Evolutionary conservation across 2,797 vertebrate genomes (phyloP), one percentile per base, ranked within the genome.

Genomic region (Avahi laniger): DNA sequence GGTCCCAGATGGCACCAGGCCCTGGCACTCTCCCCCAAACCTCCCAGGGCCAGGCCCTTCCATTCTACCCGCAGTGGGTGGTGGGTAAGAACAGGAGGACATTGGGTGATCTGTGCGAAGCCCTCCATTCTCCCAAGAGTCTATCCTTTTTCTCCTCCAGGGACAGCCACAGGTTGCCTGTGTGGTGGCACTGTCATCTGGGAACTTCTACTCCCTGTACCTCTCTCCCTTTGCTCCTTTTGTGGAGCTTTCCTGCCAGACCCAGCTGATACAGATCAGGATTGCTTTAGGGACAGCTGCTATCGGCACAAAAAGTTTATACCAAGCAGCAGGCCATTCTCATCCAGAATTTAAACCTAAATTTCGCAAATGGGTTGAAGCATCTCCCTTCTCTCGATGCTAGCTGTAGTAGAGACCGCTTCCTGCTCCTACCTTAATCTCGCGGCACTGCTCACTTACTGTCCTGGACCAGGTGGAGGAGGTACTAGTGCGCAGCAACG

Each of bases 41-140:
- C 48, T 38, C 35, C 28, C 22, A 35, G 20, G 59, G 61, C 28
- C 6, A 18, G 4, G 59, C 18, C 38, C 67, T 6, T n/a, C 3
- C 7, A 48, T 30, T 5, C 33, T 24, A 10, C 14, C 35, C 9
- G 13, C 1, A 3, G 1, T 0, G 4, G 57, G 35, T 33, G 0
- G 79, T 8, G 35, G 41, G 8, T 22, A 18, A 28, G 26, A 65
- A 11, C 10, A 33, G 2, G 0, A 6, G 54, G 43, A 5, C 67
- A 6, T 14, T 10, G 30, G 38, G 61, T 48, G 14, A 24, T 12
- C 13, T 52, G 70, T 59, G 57, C 38, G 17, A 41, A 41, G 52
- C 12, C 33, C 28, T 28, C 48, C 5, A 3, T 28, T 57, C 15
- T 7, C 41, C n/a, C 30, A 13, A 12, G 57, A 17, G 17, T 1